These are phyloP conservation scores for Austrofundulus limnaeus DNA, from an alignment of 2,113 vertebrate genomes.

Conservation along the genomic window DNA sequence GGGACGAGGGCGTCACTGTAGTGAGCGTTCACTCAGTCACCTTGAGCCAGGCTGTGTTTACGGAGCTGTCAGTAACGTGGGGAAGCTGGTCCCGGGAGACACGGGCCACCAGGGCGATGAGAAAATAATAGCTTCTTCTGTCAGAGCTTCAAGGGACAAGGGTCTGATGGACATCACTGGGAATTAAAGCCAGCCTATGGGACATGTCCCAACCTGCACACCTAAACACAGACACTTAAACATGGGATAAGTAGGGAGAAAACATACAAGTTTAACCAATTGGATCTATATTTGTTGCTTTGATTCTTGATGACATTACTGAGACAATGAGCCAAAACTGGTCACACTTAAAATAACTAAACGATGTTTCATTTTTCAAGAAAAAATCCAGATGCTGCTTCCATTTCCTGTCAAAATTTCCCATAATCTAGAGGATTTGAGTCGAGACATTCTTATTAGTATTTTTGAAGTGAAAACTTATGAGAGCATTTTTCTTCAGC, in stretches of 20 bases:
- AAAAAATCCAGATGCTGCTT: background rate
- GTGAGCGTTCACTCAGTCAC: constrained; percentile 61
- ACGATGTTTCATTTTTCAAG: background rate
- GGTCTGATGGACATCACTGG: constrained; percentile 79
- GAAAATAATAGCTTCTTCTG: constrained; percentile 83
- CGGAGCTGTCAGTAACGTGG: constrained; percentile 73
- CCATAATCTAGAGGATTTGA: no score
- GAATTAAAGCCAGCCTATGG: constrained; percentile 73
- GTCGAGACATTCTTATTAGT: no score
- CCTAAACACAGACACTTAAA: constrained; percentile 52
- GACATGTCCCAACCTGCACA: constrained; percentile 62
- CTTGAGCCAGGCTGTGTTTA: constrained; percentile 69
- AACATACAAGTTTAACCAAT: background rate
- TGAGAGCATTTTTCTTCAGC: no score
- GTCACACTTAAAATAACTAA: background rate
- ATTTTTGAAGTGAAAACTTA: no score
- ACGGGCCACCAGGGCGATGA: constrained; percentile 61
- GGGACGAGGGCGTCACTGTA: constrained; percentile 43
- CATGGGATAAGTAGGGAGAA: constrained; percentile 5
- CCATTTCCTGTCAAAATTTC: background rate
- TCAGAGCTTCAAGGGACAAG: constrained; percentile 77
- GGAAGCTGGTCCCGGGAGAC: constrained; percentile 65
- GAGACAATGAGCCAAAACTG: constrained; percentile 3
- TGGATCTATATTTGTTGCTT: constrained; percentile 12
- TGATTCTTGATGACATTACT: background rate